Percentiles rank a stretch among this genome's conserved stretches.
These are phyloP conservation scores for Equus przewalskii DNA, from an alignment of 2,113 vertebrate species.

Conservation along the genomic window DNA sequence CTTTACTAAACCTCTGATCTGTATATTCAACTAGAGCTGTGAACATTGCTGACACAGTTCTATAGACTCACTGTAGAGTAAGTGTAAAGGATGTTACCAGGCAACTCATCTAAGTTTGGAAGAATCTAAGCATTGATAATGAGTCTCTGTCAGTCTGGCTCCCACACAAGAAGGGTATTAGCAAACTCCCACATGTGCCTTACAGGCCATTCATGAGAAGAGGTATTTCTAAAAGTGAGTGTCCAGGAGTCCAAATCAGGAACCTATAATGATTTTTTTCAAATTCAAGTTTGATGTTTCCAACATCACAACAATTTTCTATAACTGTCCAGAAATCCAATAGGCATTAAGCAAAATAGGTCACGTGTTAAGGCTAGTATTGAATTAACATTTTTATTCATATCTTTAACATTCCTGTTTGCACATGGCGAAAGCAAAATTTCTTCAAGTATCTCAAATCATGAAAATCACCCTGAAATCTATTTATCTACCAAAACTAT, in stretches of 20 bases:
- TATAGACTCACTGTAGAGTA: conserved; percentile 70
- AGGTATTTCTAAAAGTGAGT: conserved; percentile 43
- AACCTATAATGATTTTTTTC: conserved; percentile 62
- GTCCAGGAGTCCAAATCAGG: background rate
- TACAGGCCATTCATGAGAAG: conserved; percentile 44
- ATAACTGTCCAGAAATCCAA: conserved; percentile 43
- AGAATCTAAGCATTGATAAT: conserved; percentile 69
- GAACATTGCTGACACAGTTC: conserved; percentile 72
- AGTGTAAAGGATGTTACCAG: conserved; percentile 77
- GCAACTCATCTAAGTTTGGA: conserved; percentile 79
- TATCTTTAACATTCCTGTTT: conserved; percentile 25
- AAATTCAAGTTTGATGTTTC: conserved; percentile 67
- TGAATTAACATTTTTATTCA: conserved; percentile 29
- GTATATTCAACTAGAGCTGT: conserved; percentile 57
- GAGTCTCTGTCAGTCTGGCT: conserved; percentile 66
- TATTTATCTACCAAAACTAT: conserved; percentile 34
- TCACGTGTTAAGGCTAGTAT: background rate
- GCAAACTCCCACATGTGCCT: conserved; percentile 65
- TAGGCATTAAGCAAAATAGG: background rate
- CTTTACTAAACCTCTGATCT: conserved; percentile 18
- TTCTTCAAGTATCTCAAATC: conserved; percentile 57
- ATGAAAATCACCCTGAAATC: conserved; percentile 56
- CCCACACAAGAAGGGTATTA: conserved; percentile 72
- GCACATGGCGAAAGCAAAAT: conserved; percentile 47
- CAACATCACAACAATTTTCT: conserved; percentile 57